Percentiles rank a stretch among this genome's conserved stretches.
Conservation (phyloP, 2,888 invertebrate species). For the Conus canariensis region DNA sequence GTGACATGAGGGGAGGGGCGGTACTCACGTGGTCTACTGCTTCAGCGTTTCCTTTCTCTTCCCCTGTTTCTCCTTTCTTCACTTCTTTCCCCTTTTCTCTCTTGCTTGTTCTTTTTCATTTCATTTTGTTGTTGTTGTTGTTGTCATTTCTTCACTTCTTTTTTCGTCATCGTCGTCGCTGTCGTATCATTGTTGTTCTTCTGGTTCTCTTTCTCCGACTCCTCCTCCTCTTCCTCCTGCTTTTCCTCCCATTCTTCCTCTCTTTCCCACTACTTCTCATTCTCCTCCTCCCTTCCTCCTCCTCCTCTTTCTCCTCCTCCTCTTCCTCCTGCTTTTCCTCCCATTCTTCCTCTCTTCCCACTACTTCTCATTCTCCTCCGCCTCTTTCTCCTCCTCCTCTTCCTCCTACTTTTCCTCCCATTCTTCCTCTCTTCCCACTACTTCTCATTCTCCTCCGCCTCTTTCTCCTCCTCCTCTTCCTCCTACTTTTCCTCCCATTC, state of each 20-base stretch:
- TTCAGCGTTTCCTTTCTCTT: background rate
- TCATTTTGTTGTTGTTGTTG: background rate
- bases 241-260: background rate
- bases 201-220: no score
- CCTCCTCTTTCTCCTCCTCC: background rate
- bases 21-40: no score
- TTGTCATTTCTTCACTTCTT: background rate
- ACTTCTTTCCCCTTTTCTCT: background rate
- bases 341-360: background rate
- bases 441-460: no score
- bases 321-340: no score
- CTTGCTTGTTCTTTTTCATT: background rate
- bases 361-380: background rate
- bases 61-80: background rate
- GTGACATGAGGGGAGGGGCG: no score
- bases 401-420: background rate
- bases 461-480: background rate
- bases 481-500: background rate
- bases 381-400: background rate
- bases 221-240: background rate
- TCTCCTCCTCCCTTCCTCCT: no score
- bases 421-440: background rate
- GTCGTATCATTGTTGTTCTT: no score
- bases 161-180: no score
- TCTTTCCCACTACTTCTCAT: background rate